Conservation (phyloP, 1,140 invertebrate genomes). For the Drosophila repleta region DNA sequence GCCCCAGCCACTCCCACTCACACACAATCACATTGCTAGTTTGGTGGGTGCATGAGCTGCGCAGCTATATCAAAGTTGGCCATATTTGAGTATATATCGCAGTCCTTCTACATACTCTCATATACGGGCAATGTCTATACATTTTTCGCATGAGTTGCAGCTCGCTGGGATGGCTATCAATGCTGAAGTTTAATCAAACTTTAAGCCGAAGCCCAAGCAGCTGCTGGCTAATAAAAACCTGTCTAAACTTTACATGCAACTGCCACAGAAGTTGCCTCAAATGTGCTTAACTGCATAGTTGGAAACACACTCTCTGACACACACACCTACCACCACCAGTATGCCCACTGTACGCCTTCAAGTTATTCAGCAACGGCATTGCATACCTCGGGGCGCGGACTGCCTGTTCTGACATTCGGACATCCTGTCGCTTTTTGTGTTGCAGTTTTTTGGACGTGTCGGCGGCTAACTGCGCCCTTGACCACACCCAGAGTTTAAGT, state of each 20-base stretch:
- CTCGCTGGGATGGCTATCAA: constrained; percentile 42
- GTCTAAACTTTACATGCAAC: constrained; percentile 36
- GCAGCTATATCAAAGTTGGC: constrained; percentile 60
- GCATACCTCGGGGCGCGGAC: constrained; percentile 59
- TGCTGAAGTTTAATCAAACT: constrained; percentile 77
- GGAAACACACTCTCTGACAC: constrained; percentile 6
- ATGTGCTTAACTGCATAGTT: constrained; percentile 16
- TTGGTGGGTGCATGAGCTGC: constrained; percentile 26
- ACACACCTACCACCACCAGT: not conserved
- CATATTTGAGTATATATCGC: constrained; percentile 21
- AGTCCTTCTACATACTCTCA: not conserved
- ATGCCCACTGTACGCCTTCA: constrained; percentile 46
- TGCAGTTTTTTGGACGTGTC: constrained; percentile 9
- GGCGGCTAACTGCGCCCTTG: not conserved
- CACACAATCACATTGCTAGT: constrained; percentile 24
- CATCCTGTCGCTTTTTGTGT: not conserved
- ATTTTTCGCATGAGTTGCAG: constrained; percentile 28
- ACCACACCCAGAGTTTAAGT: not conserved
- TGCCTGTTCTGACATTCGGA: constrained; percentile 30
- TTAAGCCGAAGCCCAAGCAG: constrained; percentile 35
- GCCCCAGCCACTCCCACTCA: not conserved
- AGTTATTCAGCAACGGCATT: constrained; percentile 39
- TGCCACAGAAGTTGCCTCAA: constrained; percentile 33
- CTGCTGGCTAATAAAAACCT: constrained; percentile 45
- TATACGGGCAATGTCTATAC: constrained; percentile 29